phyloP scores from a whole-genome alignment of 92 coral and sea anemone genomes.

The Epizoanthus stellaris region DNA sequence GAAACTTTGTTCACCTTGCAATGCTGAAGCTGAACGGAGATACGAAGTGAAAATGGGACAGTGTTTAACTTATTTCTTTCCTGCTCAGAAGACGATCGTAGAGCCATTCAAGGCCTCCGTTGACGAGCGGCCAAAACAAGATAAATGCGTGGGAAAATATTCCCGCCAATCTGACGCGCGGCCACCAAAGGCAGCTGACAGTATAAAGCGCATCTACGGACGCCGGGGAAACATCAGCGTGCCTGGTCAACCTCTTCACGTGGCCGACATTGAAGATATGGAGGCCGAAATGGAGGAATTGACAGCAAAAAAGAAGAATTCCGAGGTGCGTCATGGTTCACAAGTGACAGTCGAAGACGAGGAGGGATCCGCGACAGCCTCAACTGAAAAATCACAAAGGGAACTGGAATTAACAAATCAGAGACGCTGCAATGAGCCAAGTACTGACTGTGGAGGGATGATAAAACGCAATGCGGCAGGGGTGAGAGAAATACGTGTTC shows the following conservation, averaged over 20 bases:
- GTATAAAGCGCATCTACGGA: neutral
- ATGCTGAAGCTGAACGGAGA: too few species aligned
- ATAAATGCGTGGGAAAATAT: neutral
- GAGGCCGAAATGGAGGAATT: neutral
- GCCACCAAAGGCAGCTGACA: neutral
- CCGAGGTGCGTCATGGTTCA: neutral
- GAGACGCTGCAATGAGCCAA: too few species aligned
- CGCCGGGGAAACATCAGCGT: neutral
- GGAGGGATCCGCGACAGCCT: neutral
- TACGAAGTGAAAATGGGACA: constrained; percentile 15
- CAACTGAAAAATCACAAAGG: neutral
- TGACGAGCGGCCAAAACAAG: constrained; percentile 1
- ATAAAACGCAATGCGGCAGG: neutral
- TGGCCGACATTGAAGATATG: constrained; percentile 24
- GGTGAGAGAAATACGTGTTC: neutral
- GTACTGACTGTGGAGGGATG: neutral
- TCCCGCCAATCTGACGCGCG: neutral
- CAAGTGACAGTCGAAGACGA: neutral
- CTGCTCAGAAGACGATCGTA: neutral
- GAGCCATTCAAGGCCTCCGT: neutral
- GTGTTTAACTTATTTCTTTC: constrained; percentile 29
- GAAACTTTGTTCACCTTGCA: too few species aligned
- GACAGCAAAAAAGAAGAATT: neutral
- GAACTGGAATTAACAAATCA: neutral
- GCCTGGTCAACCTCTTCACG: neutral